phyloP scores from a whole-genome alignment of 1,140 invertebrate genomes.

The Brachionus angularis region DNA sequence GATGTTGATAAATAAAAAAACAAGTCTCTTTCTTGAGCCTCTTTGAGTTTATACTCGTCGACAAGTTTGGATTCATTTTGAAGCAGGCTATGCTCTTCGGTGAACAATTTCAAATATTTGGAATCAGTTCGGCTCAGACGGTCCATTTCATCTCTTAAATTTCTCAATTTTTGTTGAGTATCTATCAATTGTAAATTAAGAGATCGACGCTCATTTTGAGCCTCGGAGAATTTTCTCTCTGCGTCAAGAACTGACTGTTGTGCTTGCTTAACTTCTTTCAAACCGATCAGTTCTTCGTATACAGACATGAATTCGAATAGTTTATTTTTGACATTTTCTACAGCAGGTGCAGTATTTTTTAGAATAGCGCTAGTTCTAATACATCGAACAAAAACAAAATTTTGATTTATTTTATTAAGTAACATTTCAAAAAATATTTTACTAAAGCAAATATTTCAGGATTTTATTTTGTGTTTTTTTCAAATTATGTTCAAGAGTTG shows the following conservation, averaged over 20 bases:
- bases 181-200: conserved; percentile 61
- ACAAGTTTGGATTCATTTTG: conserved; percentile 54
- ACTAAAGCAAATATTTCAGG: too few species aligned
- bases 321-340: conserved; percentile 1
- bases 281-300: conserved; percentile 60
- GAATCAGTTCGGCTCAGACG: conserved; percentile 67
- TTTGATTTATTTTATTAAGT: too few species aligned
- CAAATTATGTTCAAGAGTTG: too few species aligned
- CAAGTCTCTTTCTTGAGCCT: conserved; percentile 64
- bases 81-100: conserved; percentile 58
- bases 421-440: too few species aligned
- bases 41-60: conserved; percentile 53
- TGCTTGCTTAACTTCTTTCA: conserved; percentile 58
- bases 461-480: too few species aligned
- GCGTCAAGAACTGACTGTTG: conserved; percentile 59
- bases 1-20: conserved; percentile 67
- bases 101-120: conserved; percentile 64
- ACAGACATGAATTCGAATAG: conserved; percentile 47
- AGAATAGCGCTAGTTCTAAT: too few species aligned
- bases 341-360: too few species aligned
- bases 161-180: conserved; percentile 65
- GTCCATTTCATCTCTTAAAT: conserved; percentile 67
- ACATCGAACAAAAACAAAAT: too few species aligned
- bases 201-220: conserved; percentile 64
- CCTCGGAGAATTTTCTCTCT: conserved; percentile 62